Evolutionary conservation across 1,140 invertebrate genomes (phyloP), one percentile per base, ranked within the genome.

Genomic region (Euura lappo): DNA sequence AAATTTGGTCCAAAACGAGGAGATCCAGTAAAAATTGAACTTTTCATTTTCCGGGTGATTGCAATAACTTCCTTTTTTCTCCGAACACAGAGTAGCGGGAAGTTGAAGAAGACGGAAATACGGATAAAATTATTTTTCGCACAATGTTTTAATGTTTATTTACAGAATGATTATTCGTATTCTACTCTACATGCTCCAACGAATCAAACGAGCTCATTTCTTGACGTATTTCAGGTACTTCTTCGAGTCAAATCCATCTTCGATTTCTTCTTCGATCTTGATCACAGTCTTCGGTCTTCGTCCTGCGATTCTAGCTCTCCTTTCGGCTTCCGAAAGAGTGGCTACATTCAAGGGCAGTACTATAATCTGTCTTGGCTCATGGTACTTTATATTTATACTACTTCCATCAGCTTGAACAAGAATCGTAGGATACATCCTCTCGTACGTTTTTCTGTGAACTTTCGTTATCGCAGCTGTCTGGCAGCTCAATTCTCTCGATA

Each of bases 341-440:
- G 86, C 89, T 11, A 97, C 79, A 88, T 97, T 92, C 46, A 96
- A 69, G 2, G 96, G 96, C 67, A 98, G 85, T 92, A 91, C 94
- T 44, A 98, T 95, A 74, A 98, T 94, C 88, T 91, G 91, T 72
- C 94, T 87, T 6, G 96, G 96, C 85, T 96, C 94, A 74, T 92
- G 89, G 83, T 98, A 96, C 77, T 93, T 88, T 44, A 96, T 93
- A 51, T 90, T 94, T 73, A 95, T 92, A 67, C 93, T 94, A 68
- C 96, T 95, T 68, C 97, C 97, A 91, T 98, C 93, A 2, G 95
- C 88, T 45, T 92, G 86, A 43, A 97, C 92, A 0, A 98, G 79
- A 65, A 90, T 82, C 1, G 94, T 94, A 71, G 93, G 94, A 89
- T 96, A 97, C 64, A 87, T 89, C 74, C 91, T 90, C n/a, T 90